Percentiles rank a stretch among this genome's conserved stretches.
Conservation (phyloP, 2,113 vertebrate species). For the Hypocryptadius cinnamomeus region DNA sequence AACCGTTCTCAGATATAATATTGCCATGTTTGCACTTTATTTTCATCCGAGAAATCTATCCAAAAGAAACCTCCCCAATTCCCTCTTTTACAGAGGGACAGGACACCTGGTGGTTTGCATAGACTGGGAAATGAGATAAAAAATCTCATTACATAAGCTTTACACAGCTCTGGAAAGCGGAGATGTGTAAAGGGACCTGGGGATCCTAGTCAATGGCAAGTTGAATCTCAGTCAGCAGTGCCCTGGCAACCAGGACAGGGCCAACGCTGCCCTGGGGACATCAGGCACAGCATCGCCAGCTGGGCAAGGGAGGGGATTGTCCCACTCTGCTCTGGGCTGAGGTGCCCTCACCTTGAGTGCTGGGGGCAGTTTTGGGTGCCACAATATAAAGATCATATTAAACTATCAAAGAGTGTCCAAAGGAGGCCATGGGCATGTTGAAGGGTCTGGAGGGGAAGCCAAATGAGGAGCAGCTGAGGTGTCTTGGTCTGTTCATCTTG, state of each 20-base stretch:
- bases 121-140: neutral
- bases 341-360: no score
- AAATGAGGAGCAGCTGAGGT: neutral
- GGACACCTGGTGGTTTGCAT: neutral
- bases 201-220: accelerated
- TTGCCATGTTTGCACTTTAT: accelerated
- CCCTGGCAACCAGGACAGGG: neutral
- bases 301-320: no score
- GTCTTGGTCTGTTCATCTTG: neutral
- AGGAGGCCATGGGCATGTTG: neutral
- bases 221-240: neutral
- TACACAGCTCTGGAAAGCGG: neutral
- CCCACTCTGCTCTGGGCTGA: no score
- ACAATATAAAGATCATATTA: neutral
- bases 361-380: neutral
- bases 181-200: no score
- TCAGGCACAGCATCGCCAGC: no score
- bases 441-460: neutral
- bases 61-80: neutral
- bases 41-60: neutral
- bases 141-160: no score
- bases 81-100: neutral
- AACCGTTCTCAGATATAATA: neutral
- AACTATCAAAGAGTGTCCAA: neutral
- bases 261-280: neutral